Percentiles rank a stretch among this genome's conserved stretches.
phyloP scores from a whole-genome alignment of 1,140 invertebrate genomes.

The Drosophila grimshawi region DNA sequence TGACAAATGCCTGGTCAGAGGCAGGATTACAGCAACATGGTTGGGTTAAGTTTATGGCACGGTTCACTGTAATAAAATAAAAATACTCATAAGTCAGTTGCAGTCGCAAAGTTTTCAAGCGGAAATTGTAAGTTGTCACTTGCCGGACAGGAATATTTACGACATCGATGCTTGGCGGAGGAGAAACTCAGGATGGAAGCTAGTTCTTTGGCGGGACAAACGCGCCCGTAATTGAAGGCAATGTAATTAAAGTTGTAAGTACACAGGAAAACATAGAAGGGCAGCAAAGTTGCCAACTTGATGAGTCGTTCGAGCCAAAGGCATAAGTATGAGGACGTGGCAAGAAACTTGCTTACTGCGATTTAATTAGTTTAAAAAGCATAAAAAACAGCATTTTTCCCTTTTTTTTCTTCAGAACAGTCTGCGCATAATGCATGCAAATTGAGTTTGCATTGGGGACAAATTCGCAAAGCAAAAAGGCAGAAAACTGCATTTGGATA shows the following conservation, averaged over 20 bases:
- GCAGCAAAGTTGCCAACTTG: constrained; percentile 7
- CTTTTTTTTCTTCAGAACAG: background rate
- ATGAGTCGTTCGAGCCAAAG: constrained; percentile 7
- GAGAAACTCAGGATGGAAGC: constrained; percentile 6
- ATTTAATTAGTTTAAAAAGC: constrained; percentile 59
- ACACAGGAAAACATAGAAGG: constrained; percentile 42
- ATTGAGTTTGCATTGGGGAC: constrained; percentile 52
- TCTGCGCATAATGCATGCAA: constrained; percentile 58
- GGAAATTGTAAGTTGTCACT: constrained; percentile 55
- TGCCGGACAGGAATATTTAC: constrained; percentile 32
- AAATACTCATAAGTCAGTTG: constrained; percentile 41
- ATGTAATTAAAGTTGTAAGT: constrained; percentile 60
- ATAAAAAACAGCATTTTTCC: constrained; percentile 1
- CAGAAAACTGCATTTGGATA: constrained; percentile 1
- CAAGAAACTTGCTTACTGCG: constrained; percentile 19
- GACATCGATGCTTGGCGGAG: constrained; percentile 25
- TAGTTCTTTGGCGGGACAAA: constrained; percentile 18
- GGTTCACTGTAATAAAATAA: constrained; percentile 12
- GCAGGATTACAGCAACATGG: background rate
- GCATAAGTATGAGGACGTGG: constrained; percentile 4
- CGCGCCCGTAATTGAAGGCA: constrained; percentile 49
- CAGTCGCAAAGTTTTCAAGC: constrained; percentile 38
- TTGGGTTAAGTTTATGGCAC: constrained; percentile 15
- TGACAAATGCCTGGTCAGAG: background rate
- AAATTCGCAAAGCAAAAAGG: constrained; percentile 5